Conservation (phyloP, 2,113 vertebrate genomes). For the Craseonycteris thonglongyai region DNA sequence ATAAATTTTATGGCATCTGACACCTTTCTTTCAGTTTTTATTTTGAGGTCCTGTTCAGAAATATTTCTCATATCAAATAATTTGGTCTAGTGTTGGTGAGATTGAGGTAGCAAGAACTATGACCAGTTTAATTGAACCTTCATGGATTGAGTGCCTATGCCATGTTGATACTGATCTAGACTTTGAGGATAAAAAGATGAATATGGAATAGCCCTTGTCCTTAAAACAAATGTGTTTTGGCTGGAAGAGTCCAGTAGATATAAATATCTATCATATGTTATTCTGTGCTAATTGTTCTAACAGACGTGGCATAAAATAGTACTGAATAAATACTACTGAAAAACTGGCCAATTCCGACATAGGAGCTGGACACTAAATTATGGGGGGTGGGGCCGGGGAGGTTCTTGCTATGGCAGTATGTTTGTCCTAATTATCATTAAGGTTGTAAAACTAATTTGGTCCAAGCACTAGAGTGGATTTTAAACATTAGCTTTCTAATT, state of each 20-base stretch:
- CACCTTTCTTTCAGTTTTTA: constrained; percentile 8
- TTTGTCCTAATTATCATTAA: neutral
- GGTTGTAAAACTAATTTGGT: constrained; percentile 11
- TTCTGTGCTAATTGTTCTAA: neutral
- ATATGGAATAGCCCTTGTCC: neutral
- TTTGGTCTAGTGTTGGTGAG: constrained; percentile 22
- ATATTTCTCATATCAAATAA: constrained; percentile 5
- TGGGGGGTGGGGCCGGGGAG: too few species aligned
- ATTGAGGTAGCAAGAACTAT: neutral
- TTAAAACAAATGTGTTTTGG: neutral
- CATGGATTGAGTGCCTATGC: neutral
- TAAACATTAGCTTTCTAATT: neutral
- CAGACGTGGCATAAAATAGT: neutral
- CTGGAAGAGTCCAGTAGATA: neutral
- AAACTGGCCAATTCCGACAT: neutral
- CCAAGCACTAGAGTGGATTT: neutral
- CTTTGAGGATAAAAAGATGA: neutral
- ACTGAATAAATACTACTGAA: neutral
- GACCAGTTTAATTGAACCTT: neutral
- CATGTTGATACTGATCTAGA: neutral
- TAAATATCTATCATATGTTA: neutral
- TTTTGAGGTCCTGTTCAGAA: neutral
- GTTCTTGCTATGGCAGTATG: neutral
- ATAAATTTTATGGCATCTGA: neutral
- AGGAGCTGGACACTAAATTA: neutral